phyloP scores from a whole-genome alignment of 2,888 invertebrate genomes.

The Rotaria magnacalcarata region DNA sequence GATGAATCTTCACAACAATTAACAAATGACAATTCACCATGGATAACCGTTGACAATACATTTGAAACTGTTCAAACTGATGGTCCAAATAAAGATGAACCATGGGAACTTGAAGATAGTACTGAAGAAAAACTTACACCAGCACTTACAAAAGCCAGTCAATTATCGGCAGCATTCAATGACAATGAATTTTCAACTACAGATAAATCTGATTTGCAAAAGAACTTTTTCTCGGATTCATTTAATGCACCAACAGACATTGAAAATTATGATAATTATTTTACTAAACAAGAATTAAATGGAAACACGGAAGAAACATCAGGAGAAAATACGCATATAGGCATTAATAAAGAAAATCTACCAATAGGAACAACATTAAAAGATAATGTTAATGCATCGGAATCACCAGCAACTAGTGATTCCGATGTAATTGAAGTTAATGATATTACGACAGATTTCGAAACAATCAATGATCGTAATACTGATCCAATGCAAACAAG shows the following conservation, averaged over 20 bases:
- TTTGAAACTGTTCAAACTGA: not conserved
- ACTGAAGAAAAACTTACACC: not conserved
- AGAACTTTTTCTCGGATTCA: not conserved
- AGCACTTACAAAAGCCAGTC: not conserved
- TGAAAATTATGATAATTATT: not conserved
- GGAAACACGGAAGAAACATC: not conserved
- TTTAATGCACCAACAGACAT: not conserved
- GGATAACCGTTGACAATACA: not conserved
- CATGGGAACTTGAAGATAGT: slow-evolving; percentile 29
- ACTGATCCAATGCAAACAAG: not conserved
- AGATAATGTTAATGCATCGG: not conserved
- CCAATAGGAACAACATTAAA: not conserved
- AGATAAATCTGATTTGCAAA: not conserved
- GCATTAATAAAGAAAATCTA: not conserved
- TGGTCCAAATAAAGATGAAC: not conserved
- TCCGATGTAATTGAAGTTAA: not conserved
- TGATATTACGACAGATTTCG: not conserved
- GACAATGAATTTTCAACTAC: not conserved
- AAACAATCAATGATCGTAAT: not conserved
- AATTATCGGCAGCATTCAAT: not conserved
- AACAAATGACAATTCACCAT: not conserved
- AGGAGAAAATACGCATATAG: not conserved
- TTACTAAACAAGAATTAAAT: not conserved
- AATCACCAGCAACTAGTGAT: not conserved
- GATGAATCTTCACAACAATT: not conserved